Conservation (phyloP, 2,113 vertebrate genomes). For the Halichoerus grypus region DNA sequence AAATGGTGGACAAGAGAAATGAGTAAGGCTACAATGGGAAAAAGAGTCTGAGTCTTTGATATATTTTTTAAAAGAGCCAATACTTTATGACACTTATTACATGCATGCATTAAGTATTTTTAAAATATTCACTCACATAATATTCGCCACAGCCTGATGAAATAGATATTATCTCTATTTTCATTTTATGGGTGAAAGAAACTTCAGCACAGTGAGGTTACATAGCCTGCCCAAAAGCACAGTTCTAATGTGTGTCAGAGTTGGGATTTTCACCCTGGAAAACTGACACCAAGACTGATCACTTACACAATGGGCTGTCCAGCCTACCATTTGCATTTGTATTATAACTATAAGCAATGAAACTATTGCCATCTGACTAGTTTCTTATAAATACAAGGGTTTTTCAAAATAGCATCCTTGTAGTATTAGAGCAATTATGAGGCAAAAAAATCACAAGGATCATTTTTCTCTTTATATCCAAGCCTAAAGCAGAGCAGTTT, state of each 20-base stretch:
- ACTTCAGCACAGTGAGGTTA: background rate
- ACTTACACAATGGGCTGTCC: background rate
- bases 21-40: background rate
- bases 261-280: background rate
- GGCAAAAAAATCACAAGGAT: constrained; percentile 44
- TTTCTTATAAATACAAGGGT: constrained; percentile 40
- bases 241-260: background rate
- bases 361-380: background rate
- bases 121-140: background rate
- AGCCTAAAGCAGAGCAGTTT: background rate
- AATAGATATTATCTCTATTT: background rate
- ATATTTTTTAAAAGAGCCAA: background rate
- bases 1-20: background rate
- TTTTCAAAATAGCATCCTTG: constrained; percentile 62
- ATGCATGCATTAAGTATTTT: background rate
- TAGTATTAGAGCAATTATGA: constrained; percentile 28
- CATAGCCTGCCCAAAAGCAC: background rate
- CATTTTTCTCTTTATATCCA: constrained; percentile 56
- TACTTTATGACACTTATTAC: background rate
- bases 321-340: background rate
- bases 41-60: background rate
- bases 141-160: background rate
- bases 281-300: background rate
- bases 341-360: background rate
- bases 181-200: constrained; percentile 7